Percentiles rank a stretch among this genome's conserved stretches.
phyloP scores from a whole-genome alignment of 1,140 invertebrate genomes.

The Drosophila varians region DNA sequence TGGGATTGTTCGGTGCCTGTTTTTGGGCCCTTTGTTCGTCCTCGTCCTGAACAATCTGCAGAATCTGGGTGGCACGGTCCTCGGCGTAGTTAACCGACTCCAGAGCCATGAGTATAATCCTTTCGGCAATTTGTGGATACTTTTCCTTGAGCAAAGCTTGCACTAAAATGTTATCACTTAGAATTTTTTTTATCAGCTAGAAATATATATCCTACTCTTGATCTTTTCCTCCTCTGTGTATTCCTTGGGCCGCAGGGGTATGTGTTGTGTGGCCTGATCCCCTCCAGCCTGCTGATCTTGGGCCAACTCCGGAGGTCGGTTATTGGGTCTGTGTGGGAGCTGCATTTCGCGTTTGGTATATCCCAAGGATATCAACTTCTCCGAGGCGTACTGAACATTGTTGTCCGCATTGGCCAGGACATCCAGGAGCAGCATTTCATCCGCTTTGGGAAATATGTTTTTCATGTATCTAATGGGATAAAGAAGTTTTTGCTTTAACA shows the following conservation, averaged over 20 bases:
- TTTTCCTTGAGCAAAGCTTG: conserved; percentile 89
- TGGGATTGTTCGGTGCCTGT: conserved; percentile 12
- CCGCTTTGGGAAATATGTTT: conserved; percentile 94
- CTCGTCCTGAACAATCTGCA: conserved; percentile 88
- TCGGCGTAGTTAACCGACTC: conserved; percentile 94
- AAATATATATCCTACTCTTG: conserved; percentile 85
- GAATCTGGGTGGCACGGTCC: conserved; percentile 90
- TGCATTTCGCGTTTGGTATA: conserved; percentile 90
- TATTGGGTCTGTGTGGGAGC: conserved; percentile 74
- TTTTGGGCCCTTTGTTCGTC: conserved; percentile 78
- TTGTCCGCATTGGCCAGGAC: conserved; percentile 93
- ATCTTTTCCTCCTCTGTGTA: conserved; percentile 90
- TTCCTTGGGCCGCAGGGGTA: conserved; percentile 86
- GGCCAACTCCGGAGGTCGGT: conserved; percentile 69
- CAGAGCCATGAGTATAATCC: conserved; percentile 92
- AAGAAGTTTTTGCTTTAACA: conserved; percentile 27
- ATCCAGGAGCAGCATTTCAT: conserved; percentile 94
- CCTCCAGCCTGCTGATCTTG: conserved; percentile 32
- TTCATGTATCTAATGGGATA: conserved; percentile 90
- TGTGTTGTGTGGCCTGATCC: conserved; percentile 47
- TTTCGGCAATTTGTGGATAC: conserved; percentile 90
- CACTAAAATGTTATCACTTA: conserved; percentile 85
- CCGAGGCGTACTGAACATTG: conserved; percentile 93
- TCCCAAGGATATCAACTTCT: conserved; percentile 90
- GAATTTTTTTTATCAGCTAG: neutral